Evolutionary conservation across 2,797 vertebrate genomes (phyloP), one percentile per base, ranked within the genome.

Genomic region (Gobio occitaniae): DNA sequence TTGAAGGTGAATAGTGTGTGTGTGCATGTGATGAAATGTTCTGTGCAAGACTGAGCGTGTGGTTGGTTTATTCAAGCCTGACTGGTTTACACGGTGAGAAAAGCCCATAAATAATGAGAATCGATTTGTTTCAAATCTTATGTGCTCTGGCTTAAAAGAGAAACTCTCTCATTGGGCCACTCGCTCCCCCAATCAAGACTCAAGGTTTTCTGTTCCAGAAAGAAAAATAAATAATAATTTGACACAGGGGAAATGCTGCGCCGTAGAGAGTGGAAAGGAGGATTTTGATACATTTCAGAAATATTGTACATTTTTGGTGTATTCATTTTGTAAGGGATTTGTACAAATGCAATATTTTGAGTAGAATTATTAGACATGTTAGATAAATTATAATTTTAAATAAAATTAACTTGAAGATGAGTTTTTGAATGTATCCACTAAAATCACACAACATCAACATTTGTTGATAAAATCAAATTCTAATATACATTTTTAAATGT

Each of bases 91-190:
- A 72, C 12, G 25, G 54, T 48, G 41, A 81, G 52, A 74, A 48
- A 71, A 59, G 70, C 75, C 29, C 7, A 82, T 74, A 74, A 72
- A 82, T 72, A 61, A 82, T 72, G 54, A 82, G 54, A 48, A 82
- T 72, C 1, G 4, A 69, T 80, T 80, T n/a, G 17, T 61, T 59
- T 71, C 52, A 32, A 13, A 61, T 61, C 76, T 44, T 78, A 44
- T 44, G 54, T 71, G 11, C 10, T 59, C 52, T 21, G 52, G 68
- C 63, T n/a, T 36, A 80, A 44, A 65, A 50, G 9, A 68, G 17
- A 68, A 50, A 50, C 44, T 80, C 25, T 29, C 44, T 66, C 25
- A 80, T 15, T 16, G 17, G 29, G 11, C 15, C 3, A 4, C 15
- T 63, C 56, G 1, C 38, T 44, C 4, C 0, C 9, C 61, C 61